Percentiles rank a stretch among this genome's conserved stretches.
Evolutionary conservation across 64 coral and sea anemone genomes (phyloP).

Genomic region (Montipora capricornis): DNA sequence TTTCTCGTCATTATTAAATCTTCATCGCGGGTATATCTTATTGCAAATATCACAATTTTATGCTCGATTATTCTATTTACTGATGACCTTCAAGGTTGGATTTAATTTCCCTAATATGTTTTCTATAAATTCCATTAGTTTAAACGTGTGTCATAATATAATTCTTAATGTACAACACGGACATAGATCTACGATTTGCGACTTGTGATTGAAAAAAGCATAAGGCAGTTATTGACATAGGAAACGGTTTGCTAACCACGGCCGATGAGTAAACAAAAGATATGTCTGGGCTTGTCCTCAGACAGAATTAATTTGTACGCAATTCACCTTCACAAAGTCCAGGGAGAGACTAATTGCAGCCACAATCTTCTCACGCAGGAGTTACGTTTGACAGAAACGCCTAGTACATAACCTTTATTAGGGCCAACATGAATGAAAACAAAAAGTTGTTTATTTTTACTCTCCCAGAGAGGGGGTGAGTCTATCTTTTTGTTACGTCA

Average conservation of each 20-base stretch:
- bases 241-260: not conserved
- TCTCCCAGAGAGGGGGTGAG: not conserved
- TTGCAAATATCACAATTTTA: not conserved
- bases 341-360: not conserved
- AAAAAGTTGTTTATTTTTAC: not conserved
- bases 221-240: not conserved
- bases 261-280: not conserved
- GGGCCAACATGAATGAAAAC: slow-evolving; percentile 12
- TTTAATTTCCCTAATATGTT: not conserved
- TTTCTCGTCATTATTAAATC: no score
- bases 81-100: not conserved
- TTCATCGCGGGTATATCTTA: no score
- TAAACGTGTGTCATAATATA: not conserved
- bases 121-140: not conserved
- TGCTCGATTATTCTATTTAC: not conserved
- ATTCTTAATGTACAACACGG: not conserved
- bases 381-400: slow-evolving; percentile 12
- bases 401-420: slow-evolving; percentile 21
- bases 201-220: not conserved
- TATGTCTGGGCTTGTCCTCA: slow-evolving; percentile 15
- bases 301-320: not conserved
- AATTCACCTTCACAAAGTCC: not conserved
- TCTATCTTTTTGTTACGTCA: not conserved
- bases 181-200: not conserved
- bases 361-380: not conserved